Conservation (phyloP, 2,113 vertebrate genomes). For the Periophthalmus modestus region DNA sequence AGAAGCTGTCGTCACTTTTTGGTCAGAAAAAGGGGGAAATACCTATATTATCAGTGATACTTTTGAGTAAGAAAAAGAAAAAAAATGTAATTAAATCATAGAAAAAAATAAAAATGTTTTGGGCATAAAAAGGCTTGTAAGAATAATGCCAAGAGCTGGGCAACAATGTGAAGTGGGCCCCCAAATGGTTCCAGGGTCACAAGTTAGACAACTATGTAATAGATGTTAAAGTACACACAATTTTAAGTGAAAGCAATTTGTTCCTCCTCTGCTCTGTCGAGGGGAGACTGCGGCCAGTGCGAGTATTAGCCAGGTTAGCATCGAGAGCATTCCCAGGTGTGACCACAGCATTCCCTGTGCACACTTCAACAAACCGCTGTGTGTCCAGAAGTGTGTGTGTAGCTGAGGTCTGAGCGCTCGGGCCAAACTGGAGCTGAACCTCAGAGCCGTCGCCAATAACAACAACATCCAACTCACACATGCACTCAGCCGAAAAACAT, state of each 20-base stretch:
- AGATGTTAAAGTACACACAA: conserved; percentile 26
- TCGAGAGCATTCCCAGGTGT: conserved; percentile 70
- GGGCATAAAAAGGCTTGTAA: neutral
- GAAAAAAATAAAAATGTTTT: no score
- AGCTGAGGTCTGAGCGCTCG: conserved; percentile 44
- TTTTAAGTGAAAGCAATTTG: conserved; percentile 35
- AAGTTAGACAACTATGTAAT: neutral
- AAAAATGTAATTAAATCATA: no score
- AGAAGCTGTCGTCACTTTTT: neutral
- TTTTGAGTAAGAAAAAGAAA: no score
- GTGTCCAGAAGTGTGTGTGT: conserved; percentile 28
- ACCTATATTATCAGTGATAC: no score
- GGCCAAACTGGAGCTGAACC: conserved; percentile 61
- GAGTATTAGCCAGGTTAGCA: conserved; percentile 56
- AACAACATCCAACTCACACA: conserved; percentile 46
- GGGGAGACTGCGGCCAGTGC: conserved; percentile 40
- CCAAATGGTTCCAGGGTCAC: neutral
- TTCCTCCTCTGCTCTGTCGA: conserved; percentile 34
- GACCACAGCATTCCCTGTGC: conserved; percentile 69
- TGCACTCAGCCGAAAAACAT: conserved; percentile 50
- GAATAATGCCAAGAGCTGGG: neutral
- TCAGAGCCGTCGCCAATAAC: conserved; percentile 47
- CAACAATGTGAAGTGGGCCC: neutral
- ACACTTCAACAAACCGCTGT: conserved; percentile 61
- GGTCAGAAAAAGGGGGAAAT: neutral